Evolutionary conservation across 2,113 vertebrate genomes (phyloP).

Genomic region (Garra rufa): DNA sequence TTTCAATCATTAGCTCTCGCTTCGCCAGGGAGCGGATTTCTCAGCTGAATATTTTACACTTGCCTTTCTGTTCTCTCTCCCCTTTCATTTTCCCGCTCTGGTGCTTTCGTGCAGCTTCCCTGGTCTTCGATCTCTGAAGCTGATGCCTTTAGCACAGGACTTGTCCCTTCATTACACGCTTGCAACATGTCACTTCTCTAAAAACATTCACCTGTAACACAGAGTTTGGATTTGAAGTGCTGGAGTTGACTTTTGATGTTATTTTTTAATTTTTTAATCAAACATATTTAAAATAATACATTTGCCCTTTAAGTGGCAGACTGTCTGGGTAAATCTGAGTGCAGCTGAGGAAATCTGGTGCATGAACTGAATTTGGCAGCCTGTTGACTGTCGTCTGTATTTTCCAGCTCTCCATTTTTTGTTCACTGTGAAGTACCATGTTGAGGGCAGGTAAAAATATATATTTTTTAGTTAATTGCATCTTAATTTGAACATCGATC

Average conservation of each 20-base stretch:
- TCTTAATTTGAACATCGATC: neutral
- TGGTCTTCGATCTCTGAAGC: constrained; percentile 37
- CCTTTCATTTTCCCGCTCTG: constrained; percentile 37
- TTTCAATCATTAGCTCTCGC: constrained; percentile 45
- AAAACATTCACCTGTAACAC: neutral
- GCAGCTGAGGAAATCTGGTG: neutral
- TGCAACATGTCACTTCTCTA: neutral
- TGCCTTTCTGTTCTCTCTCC: constrained; percentile 32
- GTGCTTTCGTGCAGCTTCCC: constrained; percentile 37
- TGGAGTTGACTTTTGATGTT: constrained; percentile 28
- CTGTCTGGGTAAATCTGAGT: neutral
- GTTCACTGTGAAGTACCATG: neutral
- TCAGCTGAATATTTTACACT: constrained; percentile 46
- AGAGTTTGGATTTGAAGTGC: constrained; percentile 26
- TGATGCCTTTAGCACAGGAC: constrained; percentile 14
- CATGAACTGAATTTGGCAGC: neutral
- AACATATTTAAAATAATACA: neutral
- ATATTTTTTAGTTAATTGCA: neutral
- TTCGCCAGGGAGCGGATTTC: constrained; percentile 53
- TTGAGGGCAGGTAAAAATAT: neutral
- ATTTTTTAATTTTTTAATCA: too few species aligned
- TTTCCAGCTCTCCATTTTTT: neutral
- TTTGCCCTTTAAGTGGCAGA: neutral
- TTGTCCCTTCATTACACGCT: constrained; percentile 8
- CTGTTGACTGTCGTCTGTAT: neutral